phyloP scores from a whole-genome alignment of 2,113 vertebrate genomes.

The Redunca redunca region DNA sequence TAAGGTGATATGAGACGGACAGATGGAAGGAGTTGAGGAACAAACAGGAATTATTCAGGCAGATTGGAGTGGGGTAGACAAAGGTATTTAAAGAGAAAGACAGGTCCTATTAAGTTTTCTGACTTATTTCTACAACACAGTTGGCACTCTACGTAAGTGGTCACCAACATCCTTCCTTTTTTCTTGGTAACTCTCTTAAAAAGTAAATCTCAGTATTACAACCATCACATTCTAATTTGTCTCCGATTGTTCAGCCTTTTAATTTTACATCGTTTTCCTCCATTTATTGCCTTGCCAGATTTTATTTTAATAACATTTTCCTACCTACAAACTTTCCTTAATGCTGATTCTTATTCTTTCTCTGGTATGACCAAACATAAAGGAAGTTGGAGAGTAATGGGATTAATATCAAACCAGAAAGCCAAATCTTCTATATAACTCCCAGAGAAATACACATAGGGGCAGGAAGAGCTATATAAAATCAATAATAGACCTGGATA shows the following conservation, averaged over 20 bases:
- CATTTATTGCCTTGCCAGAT: not conserved
- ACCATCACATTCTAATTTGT: not conserved
- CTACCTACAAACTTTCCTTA: not conserved
- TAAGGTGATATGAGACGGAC: not conserved
- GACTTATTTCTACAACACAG: not conserved
- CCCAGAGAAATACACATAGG: not conserved
- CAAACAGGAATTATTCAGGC: not conserved
- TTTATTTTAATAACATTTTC: not conserved
- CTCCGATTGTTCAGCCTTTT: not conserved
- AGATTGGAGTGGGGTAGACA: not conserved
- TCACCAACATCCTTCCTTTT: not conserved
- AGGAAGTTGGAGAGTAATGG: not conserved
- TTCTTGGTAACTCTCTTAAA: not conserved
- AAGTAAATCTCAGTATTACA: not conserved
- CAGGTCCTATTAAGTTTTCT: not conserved
- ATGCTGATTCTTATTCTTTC: not conserved
- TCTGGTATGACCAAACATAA: not conserved
- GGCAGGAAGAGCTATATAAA: not conserved
- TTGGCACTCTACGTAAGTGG: not conserved
- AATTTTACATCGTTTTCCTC: not conserved
- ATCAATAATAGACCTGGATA: not conserved
- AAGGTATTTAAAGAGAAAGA: not conserved
- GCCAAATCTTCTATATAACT: not conserved
- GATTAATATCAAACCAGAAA: not conserved
- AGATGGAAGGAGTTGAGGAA: not conserved